These are phyloP conservation scores for Zapornia atra DNA, from an alignment of 2,113 vertebrate species.

Conservation along the genomic window DNA sequence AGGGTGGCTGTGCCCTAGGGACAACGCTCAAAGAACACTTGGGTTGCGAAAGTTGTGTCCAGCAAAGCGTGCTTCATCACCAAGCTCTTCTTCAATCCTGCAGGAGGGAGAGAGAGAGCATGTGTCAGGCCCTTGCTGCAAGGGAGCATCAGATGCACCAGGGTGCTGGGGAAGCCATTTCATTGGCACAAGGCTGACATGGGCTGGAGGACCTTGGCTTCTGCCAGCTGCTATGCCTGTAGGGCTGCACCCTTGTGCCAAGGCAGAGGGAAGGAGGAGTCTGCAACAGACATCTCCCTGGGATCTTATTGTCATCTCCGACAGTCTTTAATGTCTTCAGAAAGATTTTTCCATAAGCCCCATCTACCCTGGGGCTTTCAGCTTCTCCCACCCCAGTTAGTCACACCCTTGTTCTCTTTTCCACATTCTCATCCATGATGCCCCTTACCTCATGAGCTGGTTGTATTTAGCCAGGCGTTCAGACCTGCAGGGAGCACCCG, in stretches of 20 bases:
- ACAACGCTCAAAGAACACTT: slow-evolving; percentile 83
- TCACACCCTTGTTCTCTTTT: neutral
- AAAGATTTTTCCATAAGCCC: neutral
- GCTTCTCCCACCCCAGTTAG: neutral
- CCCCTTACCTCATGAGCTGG: slow-evolving; percentile 91
- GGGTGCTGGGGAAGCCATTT: fast-evolving
- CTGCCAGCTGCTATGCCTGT: neutral
- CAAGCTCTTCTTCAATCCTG: slow-evolving; percentile 93
- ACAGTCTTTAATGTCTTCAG: neutral
- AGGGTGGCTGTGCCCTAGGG: slow-evolving; percentile 33
- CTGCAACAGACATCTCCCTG: neutral
- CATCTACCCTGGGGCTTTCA: neutral
- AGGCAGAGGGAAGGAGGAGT: neutral
- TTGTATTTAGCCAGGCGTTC: slow-evolving; percentile 95
- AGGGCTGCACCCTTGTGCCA: neutral
- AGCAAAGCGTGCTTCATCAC: slow-evolving; percentile 88
- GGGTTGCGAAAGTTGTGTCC: slow-evolving; percentile 95
- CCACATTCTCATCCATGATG: neutral
- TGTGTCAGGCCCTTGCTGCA: neutral
- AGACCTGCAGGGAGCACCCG: slow-evolving; percentile 92
- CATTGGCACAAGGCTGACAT: neutral
- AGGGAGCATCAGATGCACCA: neutral
- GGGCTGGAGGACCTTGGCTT: neutral
- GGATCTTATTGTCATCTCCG: neutral
- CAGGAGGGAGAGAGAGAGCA: neutral